A percentile compares a stretch with the other conserved stretches of the same genome.
These are phyloP conservation scores for Pristis pectinata DNA, from an alignment of 2,797 vertebrate species.

Conservation along the genomic window DNA sequence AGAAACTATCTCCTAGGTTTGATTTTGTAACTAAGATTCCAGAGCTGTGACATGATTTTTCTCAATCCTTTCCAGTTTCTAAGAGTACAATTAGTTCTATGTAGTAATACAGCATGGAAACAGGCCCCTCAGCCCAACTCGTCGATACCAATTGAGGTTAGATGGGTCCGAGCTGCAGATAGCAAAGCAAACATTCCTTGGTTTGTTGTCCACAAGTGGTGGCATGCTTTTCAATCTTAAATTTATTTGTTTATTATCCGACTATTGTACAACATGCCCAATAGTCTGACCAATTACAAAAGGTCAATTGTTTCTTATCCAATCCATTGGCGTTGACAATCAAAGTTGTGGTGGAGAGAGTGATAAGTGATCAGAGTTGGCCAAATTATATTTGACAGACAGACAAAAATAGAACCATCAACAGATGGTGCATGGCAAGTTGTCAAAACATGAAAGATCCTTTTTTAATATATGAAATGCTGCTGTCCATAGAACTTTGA, in stretches of 20 bases:
- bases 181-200: not conserved
- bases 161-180: not conserved
- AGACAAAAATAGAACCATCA: conserved; percentile 3
- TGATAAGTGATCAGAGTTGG: not conserved
- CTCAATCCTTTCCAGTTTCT: not conserved
- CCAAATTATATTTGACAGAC: not conserved
- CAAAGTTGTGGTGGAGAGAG: not conserved
- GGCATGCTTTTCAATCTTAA: not conserved
- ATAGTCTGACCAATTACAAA: not conserved
- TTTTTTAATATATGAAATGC: not conserved
- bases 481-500: conserved; percentile 7
- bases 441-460: not conserved
- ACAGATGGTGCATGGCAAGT: conserved; percentile 7
- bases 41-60: not conserved
- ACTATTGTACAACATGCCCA: not conserved
- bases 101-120: no score
- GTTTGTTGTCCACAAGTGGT: not conserved
- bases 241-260: not conserved
- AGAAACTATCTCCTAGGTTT: not conserved
- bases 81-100: no score
- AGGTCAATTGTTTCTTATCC: not conserved
- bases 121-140: no score
- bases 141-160: not conserved
- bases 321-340: not conserved
- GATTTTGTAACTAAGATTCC: not conserved